Evolutionary conservation across 2,888 invertebrate species (phyloP).

Genomic region (Troglohyphantes excavatus): DNA sequence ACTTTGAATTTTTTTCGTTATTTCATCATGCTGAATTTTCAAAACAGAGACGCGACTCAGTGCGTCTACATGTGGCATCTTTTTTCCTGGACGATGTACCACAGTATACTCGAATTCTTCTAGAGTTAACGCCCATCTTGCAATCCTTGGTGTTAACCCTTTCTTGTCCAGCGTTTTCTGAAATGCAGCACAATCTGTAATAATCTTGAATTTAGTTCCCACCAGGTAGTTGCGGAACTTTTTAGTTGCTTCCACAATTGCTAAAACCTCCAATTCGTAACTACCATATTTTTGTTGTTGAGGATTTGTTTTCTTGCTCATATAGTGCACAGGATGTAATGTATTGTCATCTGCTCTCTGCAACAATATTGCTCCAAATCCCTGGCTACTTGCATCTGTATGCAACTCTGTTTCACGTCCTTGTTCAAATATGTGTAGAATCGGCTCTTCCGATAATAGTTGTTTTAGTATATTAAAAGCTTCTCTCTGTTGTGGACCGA

Average conservation of each 20-base stretch:
- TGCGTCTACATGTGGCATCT: slow-evolving; percentile 20
- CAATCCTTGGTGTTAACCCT: not conserved
- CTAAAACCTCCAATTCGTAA: slow-evolving; percentile 22
- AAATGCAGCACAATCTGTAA: slow-evolving; percentile 12
- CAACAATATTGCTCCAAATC: not conserved
- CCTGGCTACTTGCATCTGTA: not conserved
- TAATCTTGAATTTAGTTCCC: slow-evolving; percentile 5
- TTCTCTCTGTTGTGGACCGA: not conserved
- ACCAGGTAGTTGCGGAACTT: slow-evolving; percentile 1
- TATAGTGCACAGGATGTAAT: slow-evolving; percentile 15
- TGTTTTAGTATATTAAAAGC: slow-evolving; percentile 20
- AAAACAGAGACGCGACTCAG: not conserved
- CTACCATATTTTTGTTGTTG: slow-evolving; percentile 26
- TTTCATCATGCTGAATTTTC: not conserved
- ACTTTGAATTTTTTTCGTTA: not conserved
- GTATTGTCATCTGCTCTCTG: not conserved
- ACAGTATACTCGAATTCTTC: slow-evolving; percentile 12
- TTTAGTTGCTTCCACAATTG: not conserved
- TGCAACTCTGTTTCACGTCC: not conserved
- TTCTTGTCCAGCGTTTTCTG: slow-evolving; percentile 15
- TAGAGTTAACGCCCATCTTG: not conserved
- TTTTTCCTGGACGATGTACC: not conserved
- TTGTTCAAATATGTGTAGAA: slow-evolving; percentile 17
- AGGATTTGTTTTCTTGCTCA: not conserved
- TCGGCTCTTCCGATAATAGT: slow-evolving; percentile 4